A percentile compares a stretch with the other conserved stretches of the same genome.
Evolutionary conservation across 2,888 invertebrate genomes (phyloP).

Genomic region (Suillia variegata): DNA sequence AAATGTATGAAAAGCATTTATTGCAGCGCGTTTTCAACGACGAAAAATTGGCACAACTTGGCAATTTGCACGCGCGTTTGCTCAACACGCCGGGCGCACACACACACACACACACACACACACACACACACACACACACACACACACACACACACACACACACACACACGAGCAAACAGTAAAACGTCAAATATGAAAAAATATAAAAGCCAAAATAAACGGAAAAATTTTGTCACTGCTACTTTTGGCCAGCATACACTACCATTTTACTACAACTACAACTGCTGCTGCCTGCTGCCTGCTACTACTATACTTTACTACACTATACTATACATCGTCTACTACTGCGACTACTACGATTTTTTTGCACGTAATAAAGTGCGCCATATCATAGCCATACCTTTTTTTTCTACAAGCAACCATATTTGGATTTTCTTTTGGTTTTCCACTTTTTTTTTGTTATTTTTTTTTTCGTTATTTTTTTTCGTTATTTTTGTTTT

Average conservation of each 20-base stretch:
- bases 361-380: slow-evolving; percentile 23
- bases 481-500: not conserved
- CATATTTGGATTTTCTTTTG: too few relatives aligned
- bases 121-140: not conserved
- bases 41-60: slow-evolving; percentile 26
- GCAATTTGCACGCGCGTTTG: slow-evolving; percentile 30
- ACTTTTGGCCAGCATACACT: not conserved
- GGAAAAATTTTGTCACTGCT: not conserved
- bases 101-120: not conserved
- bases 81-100: slow-evolving; percentile 4
- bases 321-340: too few relatives aligned
- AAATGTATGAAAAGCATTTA: slow-evolving; percentile 3
- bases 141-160: not conserved
- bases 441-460: not conserved
- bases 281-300: not conserved
- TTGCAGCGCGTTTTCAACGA: slow-evolving; percentile 7
- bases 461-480: too few relatives aligned
- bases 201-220: too few relatives aligned
- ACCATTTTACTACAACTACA: not conserved
- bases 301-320: not conserved
- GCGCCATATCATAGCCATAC: slow-evolving; percentile 8
- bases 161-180: not conserved
- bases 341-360: too few relatives aligned
- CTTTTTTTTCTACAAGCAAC: not conserved
- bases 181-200: too few relatives aligned